Conservation (phyloP, 2,888 invertebrate species). For the Eudemis profundana region DNA sequence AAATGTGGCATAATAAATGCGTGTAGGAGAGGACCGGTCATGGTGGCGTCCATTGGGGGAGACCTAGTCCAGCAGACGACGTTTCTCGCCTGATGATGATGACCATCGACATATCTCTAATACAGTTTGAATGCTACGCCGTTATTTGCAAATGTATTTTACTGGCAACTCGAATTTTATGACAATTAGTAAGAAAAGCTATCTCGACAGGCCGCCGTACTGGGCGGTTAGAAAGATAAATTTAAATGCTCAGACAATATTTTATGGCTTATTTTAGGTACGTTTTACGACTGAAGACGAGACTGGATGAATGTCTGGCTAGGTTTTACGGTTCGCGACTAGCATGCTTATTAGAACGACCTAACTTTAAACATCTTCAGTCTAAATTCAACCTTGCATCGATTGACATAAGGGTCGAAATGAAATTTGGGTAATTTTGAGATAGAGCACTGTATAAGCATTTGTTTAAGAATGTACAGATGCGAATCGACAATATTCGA, state of each 20-base stretch:
- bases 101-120: too few relatives aligned
- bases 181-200: slow-evolving; percentile 44
- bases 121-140: too few relatives aligned
- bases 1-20: too few relatives aligned
- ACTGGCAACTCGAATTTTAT: slow-evolving; percentile 34
- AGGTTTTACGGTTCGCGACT: slow-evolving; percentile 69
- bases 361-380: neutral
- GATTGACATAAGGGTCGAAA: neutral
- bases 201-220: slow-evolving; percentile 39
- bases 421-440: neutral
- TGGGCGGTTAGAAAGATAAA: slow-evolving; percentile 69
- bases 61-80: too few relatives aligned
- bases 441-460: neutral
- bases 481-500: slow-evolving; percentile 19
- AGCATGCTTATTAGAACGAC: slow-evolving; percentile 11
- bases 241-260: slow-evolving; percentile 83
- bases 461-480: neutral
- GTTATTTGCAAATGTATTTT: slow-evolving; percentile 13
- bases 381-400: neutral
- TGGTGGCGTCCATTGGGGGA: too few relatives aligned
- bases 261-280: slow-evolving; percentile 83
- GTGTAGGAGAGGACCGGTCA: too few relatives aligned
- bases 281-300: slow-evolving; percentile 81
- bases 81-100: too few relatives aligned
- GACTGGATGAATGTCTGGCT: slow-evolving; percentile 75